Evolutionary conservation across 2,888 invertebrate genomes (phyloP).

Genomic region (Heliconius cydno): DNA sequence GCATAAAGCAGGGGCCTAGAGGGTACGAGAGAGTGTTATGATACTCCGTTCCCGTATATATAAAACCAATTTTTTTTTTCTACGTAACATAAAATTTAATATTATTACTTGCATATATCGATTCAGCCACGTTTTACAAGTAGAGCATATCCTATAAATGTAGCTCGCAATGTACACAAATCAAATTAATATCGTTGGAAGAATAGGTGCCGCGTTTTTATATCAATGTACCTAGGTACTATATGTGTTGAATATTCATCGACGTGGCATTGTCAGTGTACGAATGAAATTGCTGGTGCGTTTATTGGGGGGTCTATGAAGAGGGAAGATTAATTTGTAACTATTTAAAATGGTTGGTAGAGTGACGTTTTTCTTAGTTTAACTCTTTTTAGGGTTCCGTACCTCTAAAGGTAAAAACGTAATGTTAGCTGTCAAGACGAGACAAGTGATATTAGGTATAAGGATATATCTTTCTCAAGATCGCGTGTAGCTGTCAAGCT

Average conservation of each 20-base stretch:
- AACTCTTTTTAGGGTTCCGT: no score
- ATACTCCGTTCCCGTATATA: not conserved
- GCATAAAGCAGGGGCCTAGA: no score
- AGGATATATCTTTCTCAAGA: no score
- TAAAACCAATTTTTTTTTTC: not conserved
- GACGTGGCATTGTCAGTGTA: constrained; percentile 43
- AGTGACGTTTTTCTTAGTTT: no score
- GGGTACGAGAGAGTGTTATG: no score
- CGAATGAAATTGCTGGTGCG: constrained; percentile 32
- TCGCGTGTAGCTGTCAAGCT: no score
- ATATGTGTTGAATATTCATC: constrained; percentile 53
- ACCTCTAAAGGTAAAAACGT: no score
- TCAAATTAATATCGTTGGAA: constrained; percentile 33
- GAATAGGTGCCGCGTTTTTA: constrained; percentile 31
- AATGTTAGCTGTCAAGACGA: no score
- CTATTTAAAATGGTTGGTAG: not conserved
- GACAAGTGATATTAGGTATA: no score
- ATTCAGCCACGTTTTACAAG: not conserved
- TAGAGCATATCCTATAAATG: constrained; percentile 14
- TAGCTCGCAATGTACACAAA: constrained; percentile 28
- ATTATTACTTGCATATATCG: not conserved
- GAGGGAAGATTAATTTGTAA: constrained; percentile 12
- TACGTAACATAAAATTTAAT: not conserved
- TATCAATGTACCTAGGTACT: constrained; percentile 26
- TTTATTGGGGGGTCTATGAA: constrained; percentile 19